Evolutionary conservation across 1,140 invertebrate genomes (phyloP), one percentile per base, ranked within the genome.

Genomic region (Oncopodura yosiiana): DNA sequence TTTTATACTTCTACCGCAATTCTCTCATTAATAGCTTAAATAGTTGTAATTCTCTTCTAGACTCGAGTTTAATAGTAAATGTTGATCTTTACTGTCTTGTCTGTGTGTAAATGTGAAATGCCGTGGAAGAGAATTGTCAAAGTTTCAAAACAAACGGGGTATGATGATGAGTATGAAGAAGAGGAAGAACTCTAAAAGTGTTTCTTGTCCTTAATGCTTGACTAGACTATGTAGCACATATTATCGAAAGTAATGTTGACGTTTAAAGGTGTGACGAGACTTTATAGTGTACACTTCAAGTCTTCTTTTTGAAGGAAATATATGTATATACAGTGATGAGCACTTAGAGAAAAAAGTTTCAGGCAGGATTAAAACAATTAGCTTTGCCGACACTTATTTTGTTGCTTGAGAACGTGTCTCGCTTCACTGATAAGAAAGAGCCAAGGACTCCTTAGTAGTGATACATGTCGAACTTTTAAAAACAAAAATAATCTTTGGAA

Each of bases 261-360:
- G 23, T 36, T 37, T n/a, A n/a, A n/a, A 49, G 46, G 46, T 49
- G 46, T 49, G 46, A 49, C 46, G 30, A n/a, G n/a, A n/a, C n/a
- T n/a, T n/a, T n/a, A n/a, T n/a, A n/a, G n/a, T n/a, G n/a, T n/a
- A n/a, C n/a, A n/a, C n/a, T n/a, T n/a, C n/a, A n/a, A n/a, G 46
- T 37, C 46, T 49, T 30, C 27, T 49, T 19, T 23, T 18, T 37
- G 46, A 16, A 49, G 46, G 32, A 37, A 19, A 30, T 37, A 6
- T 34, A 49, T 34, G 30, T 14, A 36, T 23, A 26, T 37, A 49
- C 46, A 49, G 27, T 34, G 46, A 49, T 49, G 38, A 34, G 32
- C 46, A 49, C 46, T 49, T 49, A n/a, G n/a, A n/a, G n/a, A n/a
- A n/a, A n/a, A n/a, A 49, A 36, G 34, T 34, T n/a, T 49, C 32